A percentile compares a stretch with the other conserved stretches of the same genome.
These are phyloP conservation scores for Lycorma delicatula DNA, from an alignment of 1,140 invertebrate species.

Conservation along the genomic window DNA sequence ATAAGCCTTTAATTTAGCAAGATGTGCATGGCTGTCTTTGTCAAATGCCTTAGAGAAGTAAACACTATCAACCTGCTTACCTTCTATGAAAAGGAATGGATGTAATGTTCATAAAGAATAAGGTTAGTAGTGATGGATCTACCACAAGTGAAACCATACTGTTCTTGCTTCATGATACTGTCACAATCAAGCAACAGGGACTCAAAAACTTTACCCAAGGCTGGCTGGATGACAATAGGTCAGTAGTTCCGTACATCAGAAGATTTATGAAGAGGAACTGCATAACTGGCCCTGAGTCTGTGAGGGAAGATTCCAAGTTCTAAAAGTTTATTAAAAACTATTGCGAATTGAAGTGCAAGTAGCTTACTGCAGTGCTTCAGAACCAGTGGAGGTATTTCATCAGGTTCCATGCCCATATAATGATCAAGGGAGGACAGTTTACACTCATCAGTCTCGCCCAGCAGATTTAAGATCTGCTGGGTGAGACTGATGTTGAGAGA, in stretches of 20 bases:
- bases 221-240: slow-evolving; percentile 1
- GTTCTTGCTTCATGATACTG: slow-evolving; percentile 1
- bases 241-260: not conserved
- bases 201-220: slow-evolving; percentile 2
- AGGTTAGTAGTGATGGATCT: not conserved
- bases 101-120: not conserved
- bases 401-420: not conserved
- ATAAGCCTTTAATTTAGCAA: slow-evolving; percentile 3
- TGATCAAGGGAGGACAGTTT: slow-evolving; percentile 1
- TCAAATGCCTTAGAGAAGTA: slow-evolving; percentile 13
- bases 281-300: not conserved
- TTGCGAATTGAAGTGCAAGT: slow-evolving; percentile 7
- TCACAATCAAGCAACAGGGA: not conserved
- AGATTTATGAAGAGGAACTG: slow-evolving; percentile 1
- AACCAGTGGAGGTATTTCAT: slow-evolving; percentile 1
- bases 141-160: not conserved
- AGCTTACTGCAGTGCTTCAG: slow-evolving; percentile 7
- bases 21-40: not conserved
- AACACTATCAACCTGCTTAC: slow-evolving; percentile 6
- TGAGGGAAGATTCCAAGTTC: not conserved
- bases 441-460: too few relatives aligned
- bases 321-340: not conserved
- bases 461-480: too few relatives aligned
- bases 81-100: not conserved
- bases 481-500: too few relatives aligned